Conservation (phyloP, 2,797 vertebrate species). For the Philypnodon macrostomus region DNA sequence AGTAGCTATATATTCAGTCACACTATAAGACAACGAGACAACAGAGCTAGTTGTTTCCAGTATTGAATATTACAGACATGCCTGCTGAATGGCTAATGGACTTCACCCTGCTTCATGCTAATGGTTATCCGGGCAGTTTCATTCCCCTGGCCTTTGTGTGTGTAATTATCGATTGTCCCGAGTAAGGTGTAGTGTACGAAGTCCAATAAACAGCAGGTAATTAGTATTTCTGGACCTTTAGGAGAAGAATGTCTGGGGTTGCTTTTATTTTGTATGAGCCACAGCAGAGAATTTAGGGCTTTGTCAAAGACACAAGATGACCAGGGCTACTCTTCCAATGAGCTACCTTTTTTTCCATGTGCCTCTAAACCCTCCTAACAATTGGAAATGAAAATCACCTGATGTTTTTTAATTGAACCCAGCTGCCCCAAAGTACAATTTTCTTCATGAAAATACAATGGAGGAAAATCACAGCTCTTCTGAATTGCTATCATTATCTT, state of each 20-base stretch:
- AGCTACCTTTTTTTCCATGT: constrained; percentile 48
- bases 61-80: constrained; percentile 73
- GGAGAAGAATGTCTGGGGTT: constrained; percentile 69
- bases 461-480: not conserved
- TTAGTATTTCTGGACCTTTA: constrained; percentile 79
- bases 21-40: not conserved
- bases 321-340: constrained; percentile 20
- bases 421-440: not conserved
- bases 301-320: constrained; percentile 50
- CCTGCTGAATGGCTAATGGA: constrained; percentile 74
- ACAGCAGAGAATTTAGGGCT: constrained; percentile 26
- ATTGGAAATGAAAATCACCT: constrained; percentile 30
- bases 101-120: constrained; percentile 74
- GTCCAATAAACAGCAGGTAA: constrained; percentile 77
- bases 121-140: constrained; percentile 75
- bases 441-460: not conserved
- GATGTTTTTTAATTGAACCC: constrained; percentile 47
- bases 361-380: constrained; percentile 31
- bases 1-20: not conserved
- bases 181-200: constrained; percentile 71
- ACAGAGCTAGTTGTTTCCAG: constrained; percentile 52
- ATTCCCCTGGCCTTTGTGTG: constrained; percentile 69
- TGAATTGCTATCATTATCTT: not conserved
- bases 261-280: constrained; percentile 71
- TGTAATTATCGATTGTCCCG: constrained; percentile 79